Evolutionary conservation across 2,797 vertebrate species (phyloP), one percentile per base, ranked within the genome.

Genomic region (Pempheris klunzingeri): DNA sequence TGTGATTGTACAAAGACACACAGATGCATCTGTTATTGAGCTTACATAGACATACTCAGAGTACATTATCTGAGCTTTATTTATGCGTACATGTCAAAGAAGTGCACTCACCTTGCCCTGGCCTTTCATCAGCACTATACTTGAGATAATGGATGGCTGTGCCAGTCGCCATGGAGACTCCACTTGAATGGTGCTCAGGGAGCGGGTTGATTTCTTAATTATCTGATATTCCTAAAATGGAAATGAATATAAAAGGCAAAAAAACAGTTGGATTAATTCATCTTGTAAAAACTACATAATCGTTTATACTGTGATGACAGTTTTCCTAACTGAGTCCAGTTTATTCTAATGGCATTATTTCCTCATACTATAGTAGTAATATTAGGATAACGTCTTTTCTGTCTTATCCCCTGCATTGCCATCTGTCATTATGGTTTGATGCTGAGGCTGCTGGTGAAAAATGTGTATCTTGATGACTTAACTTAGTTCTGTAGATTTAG

Each of bases 131-230:
- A 99, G 91, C 73, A 99, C 98, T 0, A 99, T 98, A 74, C 96
- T 99, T 75, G 98, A 99, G 92, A 99, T 99, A 90, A 99, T 98
- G 14, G 98, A 99, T 0, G 98, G 98, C 84, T 98, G 97, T 4
- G 97, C 97, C 74, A 98, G 95, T 93, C 97, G 96, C 97, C 98
- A 99, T 53, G 97, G 97, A 71, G 97, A 99, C 77, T 99, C 98
- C 92, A 98, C 98, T 89, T 99, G 97, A 88, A 96, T 94, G 0
- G 97, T 96, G 90, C 98, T 99, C 75, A 99, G 93, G 44, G 97
- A 99, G 66, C 97, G 96, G 0, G 97, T 95, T 1, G 97, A 98
- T 92, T 99, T 99, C 94, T 97, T 99, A 86, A 99, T 95, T 0
- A 97, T 95, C 84, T 97, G 96, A 91, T 98, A 97, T 83, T 99